Evolutionary conservation across 64 coral and sea anemone species (phyloP), one percentile per base, ranked within the genome.

Genomic region (Acropora yongei): DNA sequence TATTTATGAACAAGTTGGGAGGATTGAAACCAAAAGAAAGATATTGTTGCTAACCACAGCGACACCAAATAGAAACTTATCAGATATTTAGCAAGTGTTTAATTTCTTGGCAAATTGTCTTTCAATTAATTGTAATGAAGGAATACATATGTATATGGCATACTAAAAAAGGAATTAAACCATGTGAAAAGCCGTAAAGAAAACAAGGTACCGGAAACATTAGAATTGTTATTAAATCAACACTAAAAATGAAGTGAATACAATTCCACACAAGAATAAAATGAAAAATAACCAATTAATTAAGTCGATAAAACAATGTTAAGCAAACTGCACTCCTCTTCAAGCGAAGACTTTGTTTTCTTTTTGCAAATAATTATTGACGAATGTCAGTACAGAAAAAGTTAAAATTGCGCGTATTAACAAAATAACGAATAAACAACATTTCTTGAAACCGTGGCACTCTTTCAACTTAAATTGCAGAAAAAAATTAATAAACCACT

Each of bases 281-380:
- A 85, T 68, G 44, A 71, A 65, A 46, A 71, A 85, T 47, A 18
- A 30, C 75, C 75, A 78, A 49, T 72, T 49, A 48, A 85, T 85
- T 85, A 49, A 49, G 2, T 17, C n/a, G 4, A 5, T 16, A 3
- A 72, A 20, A 46, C 3, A 72, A 11, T 17, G 16, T 71, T 48
- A 7, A 55, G 51, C 10, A 55, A 55, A 55, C 5, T 55, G 51
- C 51, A 55, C 51, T 55, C 51, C 51, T 5, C 6, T 71, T 71
- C 68, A 71, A 71, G 13, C 0, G 68, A 30, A 30, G 30, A 30
- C 30, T 30, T 30, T 30, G 30, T 30, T 30, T 30, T 30, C 30
- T 30, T 30, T 30, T 30, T 30, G 30, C 30, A 30, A 30, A 30
- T 30, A 30, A 30, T 30, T 30, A 55, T 20, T 71, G 18, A 2